phyloP scores from a whole-genome alignment of 1,140 invertebrate genomes.

The Diorhabda elongata region DNA sequence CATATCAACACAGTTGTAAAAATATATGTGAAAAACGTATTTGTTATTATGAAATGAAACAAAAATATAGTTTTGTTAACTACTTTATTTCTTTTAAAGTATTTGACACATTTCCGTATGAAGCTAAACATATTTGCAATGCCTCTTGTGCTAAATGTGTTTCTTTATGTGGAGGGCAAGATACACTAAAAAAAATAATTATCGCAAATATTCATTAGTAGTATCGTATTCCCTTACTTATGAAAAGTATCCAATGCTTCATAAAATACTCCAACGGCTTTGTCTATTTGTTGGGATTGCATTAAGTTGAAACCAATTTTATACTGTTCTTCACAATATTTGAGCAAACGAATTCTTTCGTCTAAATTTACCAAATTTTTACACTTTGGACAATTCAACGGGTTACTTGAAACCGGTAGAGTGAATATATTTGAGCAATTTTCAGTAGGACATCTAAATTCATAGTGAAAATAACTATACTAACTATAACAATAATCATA shows the following conservation, averaged over 20 bases:
- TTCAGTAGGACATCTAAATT: conserved; percentile 54
- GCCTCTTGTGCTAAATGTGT: conserved; percentile 61
- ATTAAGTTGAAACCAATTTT: conserved; percentile 48
- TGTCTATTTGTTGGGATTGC: conserved; percentile 48
- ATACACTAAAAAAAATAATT: conserved; percentile 43
- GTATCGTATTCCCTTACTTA: conserved; percentile 23
- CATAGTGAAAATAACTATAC: too few species aligned
- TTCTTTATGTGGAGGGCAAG: conserved; percentile 55
- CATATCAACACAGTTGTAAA: too few species aligned
- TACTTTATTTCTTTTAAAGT: conserved; percentile 12
- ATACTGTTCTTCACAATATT: conserved; percentile 54
- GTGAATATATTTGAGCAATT: conserved; percentile 53
- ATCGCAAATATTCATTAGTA: background rate
- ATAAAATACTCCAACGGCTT: conserved; percentile 52
- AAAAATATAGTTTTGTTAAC: background rate
- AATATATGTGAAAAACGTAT: too few species aligned
- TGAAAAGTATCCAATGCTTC: conserved; percentile 47
- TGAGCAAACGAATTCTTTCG: conserved; percentile 47
- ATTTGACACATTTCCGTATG: conserved; percentile 30
- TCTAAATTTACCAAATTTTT: conserved; percentile 54
- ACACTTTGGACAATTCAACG: conserved; percentile 52
- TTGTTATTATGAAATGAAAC: too few species aligned
- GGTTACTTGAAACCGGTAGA: conserved; percentile 44
- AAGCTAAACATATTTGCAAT: conserved; percentile 51
- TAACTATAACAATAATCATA: too few species aligned